These are phyloP conservation scores for Scaptomyza montana DNA, from an alignment of 1,140 invertebrate genomes.

Conservation along the genomic window DNA sequence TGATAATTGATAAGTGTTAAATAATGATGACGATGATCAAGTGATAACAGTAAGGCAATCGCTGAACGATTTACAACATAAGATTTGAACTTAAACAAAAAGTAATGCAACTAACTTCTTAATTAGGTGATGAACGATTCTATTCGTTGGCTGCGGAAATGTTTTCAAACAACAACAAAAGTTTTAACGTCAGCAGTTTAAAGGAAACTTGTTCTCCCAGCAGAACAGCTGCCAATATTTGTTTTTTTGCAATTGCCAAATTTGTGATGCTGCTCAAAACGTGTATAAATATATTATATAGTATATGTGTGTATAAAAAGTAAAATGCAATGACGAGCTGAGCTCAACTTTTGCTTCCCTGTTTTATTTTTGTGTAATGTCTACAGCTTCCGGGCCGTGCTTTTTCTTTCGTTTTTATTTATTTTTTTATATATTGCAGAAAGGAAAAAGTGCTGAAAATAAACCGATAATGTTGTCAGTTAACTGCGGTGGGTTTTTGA, in stretches of 20 bases:
- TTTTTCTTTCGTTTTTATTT: background rate
- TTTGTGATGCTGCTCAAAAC: conserved; percentile 42
- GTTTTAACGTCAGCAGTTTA: background rate
- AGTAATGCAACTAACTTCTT: conserved; percentile 31
- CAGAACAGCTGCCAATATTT: conserved; percentile 21
- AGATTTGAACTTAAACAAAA: background rate
- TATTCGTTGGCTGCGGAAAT: conserved; percentile 27
- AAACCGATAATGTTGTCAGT: conserved; percentile 12
- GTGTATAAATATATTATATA: background rate
- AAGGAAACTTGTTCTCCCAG: background rate
- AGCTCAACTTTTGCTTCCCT: conserved; percentile 54
- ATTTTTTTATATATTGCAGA: conserved; percentile 24
- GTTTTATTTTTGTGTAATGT: conserved; percentile 69
- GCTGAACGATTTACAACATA: conserved; percentile 58
- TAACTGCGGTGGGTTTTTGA: conserved; percentile 26
- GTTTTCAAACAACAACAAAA: conserved; percentile 2
- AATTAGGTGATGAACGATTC: conserved; percentile 68
- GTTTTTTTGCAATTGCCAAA: conserved; percentile 55
- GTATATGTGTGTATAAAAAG: background rate
- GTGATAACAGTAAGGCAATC: conserved; percentile 53
- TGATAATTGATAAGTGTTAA: conserved; percentile 23
- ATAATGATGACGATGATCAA: conserved; percentile 9
- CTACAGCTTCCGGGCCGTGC: conserved; percentile 46
- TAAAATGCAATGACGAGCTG: conserved; percentile 31
- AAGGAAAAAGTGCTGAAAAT: conserved; percentile 26